Evolutionary conservation across 2,113 vertebrate genomes (phyloP).

Genomic region (Austrofundulus limnaeus): DNA sequence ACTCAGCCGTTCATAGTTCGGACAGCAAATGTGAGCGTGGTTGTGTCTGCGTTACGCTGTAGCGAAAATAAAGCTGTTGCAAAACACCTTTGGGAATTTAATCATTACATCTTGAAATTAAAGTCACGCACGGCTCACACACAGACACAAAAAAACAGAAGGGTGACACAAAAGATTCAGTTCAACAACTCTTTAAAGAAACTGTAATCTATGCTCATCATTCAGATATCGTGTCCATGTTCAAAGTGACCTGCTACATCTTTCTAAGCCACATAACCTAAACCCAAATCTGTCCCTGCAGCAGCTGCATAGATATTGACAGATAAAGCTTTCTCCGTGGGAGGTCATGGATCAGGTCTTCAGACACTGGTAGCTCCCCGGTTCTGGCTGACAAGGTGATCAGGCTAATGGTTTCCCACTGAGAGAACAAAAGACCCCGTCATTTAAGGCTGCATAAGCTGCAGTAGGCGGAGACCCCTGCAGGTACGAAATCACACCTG

Average conservation of each 20-base stretch:
- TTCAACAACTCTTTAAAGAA: too few species aligned
- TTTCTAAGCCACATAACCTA: not conserved
- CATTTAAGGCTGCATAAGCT: slow-evolving; percentile 18
- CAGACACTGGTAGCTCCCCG: slow-evolving; percentile 32
- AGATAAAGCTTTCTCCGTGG: slow-evolving; percentile 32
- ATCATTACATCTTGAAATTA: not conserved
- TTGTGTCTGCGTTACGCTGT: too few species aligned
- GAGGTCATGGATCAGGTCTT: slow-evolving; percentile 14
- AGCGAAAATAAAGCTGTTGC: too few species aligned
- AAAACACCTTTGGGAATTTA: not conserved
- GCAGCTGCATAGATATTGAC: slow-evolving; percentile 20
- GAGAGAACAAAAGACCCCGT: slow-evolving; percentile 47
- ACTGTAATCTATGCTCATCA: not conserved
- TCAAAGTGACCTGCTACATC: not conserved
- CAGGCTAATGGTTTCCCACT: slow-evolving; percentile 40
- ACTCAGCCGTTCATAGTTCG: slow-evolving; percentile 13
- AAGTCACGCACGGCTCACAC: not conserved
- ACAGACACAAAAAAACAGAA: too few species aligned
- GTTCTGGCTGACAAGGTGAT: slow-evolving; percentile 51
- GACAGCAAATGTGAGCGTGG: slow-evolving; percentile 3
- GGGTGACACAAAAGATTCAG: too few species aligned
- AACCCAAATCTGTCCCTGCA: not conserved
- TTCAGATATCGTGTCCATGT: not conserved
- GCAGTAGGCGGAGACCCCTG: slow-evolving; percentile 22
- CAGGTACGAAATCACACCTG: slow-evolving; percentile 31